Evolutionary conservation across 2,797 vertebrate species (phyloP).

Genomic region (Lepilemur ruficaudatus): DNA sequence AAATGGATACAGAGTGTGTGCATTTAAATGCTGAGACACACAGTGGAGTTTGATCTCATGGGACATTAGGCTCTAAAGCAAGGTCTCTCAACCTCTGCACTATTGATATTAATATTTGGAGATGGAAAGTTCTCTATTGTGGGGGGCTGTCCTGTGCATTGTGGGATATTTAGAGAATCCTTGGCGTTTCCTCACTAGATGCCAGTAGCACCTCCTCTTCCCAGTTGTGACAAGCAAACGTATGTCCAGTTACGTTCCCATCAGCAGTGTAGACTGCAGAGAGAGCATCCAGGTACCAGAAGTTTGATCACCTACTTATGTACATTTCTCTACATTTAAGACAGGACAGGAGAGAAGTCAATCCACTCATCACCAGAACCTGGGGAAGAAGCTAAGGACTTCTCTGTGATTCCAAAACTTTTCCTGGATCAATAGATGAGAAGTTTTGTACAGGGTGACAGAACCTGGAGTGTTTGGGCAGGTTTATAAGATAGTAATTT

Average conservation of each 20-base stretch:
- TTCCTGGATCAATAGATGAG: slow-evolving; percentile 29
- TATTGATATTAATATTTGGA: not conserved
- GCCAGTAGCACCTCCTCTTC: not conserved
- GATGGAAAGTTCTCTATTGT: not conserved
- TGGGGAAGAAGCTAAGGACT: not conserved
- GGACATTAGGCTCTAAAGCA: not conserved
- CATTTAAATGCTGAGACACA: not conserved
- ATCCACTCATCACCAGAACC: not conserved
- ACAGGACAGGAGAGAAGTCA: not conserved
- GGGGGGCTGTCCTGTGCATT: not conserved
- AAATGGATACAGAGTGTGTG: not conserved
- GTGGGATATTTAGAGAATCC: not conserved
- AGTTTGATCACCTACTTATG: not conserved
- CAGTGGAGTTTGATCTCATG: not conserved
- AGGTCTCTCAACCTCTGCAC: not conserved
- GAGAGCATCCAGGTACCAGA: not conserved
- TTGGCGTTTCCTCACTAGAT: not conserved
- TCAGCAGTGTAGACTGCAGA: not conserved
- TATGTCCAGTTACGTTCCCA: not conserved
- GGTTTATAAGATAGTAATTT: slow-evolving; percentile 59
- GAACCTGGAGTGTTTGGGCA: not conserved
- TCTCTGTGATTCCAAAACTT: slow-evolving; percentile 4
- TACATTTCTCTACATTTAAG: not conserved
- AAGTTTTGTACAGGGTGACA: not conserved
- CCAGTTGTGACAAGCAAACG: not conserved